Base-by-base conservation (phyloP, 2,888 invertebrate genomes). In the Philopedon plagiatum region DNA sequence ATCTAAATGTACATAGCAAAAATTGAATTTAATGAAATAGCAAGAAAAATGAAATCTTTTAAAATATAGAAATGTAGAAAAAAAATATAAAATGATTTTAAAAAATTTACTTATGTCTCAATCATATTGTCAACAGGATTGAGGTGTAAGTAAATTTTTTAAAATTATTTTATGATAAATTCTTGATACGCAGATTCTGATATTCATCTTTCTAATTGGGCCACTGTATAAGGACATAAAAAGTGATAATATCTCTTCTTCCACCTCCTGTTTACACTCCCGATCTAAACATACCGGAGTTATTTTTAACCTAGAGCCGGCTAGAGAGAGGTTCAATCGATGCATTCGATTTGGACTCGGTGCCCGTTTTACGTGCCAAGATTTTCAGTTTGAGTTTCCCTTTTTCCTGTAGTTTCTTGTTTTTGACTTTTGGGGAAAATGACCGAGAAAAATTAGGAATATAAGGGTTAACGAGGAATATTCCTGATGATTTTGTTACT, bases 261-360 rank as follows among this genome's bases (percentile, higher is more conserved):
- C 7, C 21, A 11, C 32, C 11, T 51, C 39, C 56, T 41, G 56
- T 56, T 44, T 41, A 49, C 34, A 37, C 15, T 60, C 37, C 49
- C 29, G 51, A 67, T 67, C 67, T 67, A 60, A 60, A 67, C 67
- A 60, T 67, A 37, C 60, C 60, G 49, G 67, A 54, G 68, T 58
- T 68, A 68, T 68, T 54, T 68, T 54, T 68, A 68, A 61, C 32
- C 61, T 54, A 15, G 54, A 54, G 32, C 68, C 46, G 21, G 44
- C 57, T 21, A 39, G 37, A 29, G n/a, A n/a, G 49, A 41, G 66
- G 58, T 49, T 49, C 49, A 54, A 41, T 58, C 18, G 54, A 13
- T 56, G 56, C 46, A 32, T 49, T 18, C 13, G 51, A 32, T 32
- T 54, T 54, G 58, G 26, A 60, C 34, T 34, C 13, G 2, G 34